Evolutionary conservation across 2,113 vertebrate species (phyloP).

Genomic region (Corynorhinus townsendii): DNA sequence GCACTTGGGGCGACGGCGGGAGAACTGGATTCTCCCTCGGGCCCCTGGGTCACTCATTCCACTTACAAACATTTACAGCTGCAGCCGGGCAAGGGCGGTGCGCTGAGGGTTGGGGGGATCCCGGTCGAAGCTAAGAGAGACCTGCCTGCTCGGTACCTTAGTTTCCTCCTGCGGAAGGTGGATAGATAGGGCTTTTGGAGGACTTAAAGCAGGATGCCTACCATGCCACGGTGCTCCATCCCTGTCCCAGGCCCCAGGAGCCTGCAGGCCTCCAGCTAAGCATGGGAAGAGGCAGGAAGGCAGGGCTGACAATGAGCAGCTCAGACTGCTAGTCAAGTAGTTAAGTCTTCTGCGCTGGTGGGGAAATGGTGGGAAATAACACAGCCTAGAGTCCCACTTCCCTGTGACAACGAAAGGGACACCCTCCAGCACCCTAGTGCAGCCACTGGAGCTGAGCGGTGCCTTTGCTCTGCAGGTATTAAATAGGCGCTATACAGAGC

Average conservation of each 20-base stretch:
- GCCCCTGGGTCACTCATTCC: not conserved
- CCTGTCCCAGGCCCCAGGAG: no score
- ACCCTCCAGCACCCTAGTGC: not conserved
- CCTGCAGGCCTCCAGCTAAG: not conserved
- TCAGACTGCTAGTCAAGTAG: not conserved
- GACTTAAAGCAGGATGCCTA: no score
- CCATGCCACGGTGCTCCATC: fast-evolving
- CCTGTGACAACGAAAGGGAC: not conserved
- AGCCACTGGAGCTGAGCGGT: not conserved
- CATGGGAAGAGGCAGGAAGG: not conserved
- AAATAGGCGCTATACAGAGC: not conserved
- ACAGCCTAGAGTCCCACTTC: not conserved
- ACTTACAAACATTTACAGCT: not conserved
- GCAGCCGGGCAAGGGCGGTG: not conserved
- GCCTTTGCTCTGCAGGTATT: not conserved
- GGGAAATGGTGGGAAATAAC: not conserved
- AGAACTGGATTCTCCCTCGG: not conserved
- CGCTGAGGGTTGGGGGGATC: not conserved
- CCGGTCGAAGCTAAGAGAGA: not conserved
- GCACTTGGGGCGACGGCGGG: not conserved
- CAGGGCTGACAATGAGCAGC: not conserved
- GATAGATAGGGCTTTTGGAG: not conserved
- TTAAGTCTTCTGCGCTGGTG: not conserved
- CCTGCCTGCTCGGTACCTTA: not conserved
- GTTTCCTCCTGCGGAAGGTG: not conserved